phyloP scores from a whole-genome alignment of 1,140 invertebrate species.

The Plectrocnemia conspersa region DNA sequence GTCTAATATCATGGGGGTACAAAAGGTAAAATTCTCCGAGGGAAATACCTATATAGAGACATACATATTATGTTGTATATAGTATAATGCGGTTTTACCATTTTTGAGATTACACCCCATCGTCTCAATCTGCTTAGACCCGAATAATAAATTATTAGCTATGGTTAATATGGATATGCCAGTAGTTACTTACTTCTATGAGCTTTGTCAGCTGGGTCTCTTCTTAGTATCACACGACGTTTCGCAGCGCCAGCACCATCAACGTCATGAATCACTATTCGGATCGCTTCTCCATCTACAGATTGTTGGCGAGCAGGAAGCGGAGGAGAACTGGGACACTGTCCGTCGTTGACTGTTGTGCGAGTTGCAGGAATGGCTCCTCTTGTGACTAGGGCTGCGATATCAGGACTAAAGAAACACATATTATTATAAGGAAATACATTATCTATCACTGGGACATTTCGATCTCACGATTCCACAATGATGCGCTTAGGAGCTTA shows the following conservation, averaged over 20 bases:
- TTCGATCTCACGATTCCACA: background rate
- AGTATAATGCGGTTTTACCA: no score
- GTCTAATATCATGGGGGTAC: no score
- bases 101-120: no score
- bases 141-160: no score
- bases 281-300: constrained; percentile 84
- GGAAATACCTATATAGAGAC: no score
- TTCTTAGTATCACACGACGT: constrained; percentile 68
- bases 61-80: no score
- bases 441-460: no score
- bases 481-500: background rate
- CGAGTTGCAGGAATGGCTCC: constrained; percentile 47
- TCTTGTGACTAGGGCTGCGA: constrained; percentile 61
- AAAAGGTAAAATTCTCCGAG: no score
- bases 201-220: constrained; percentile 77
- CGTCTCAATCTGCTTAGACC: no score
- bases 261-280: constrained; percentile 89
- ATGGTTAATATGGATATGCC: no score
- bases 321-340: constrained; percentile 38
- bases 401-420: constrained; percentile 59
- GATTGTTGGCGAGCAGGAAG: constrained; percentile 64
- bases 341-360: constrained; percentile 48
- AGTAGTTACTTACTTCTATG: constrained; percentile 73
- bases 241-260: constrained; percentile 64
- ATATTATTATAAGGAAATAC: no score